These are phyloP conservation scores for Agrypnus murinus DNA, from an alignment of 2,888 invertebrate species.

Conservation along the genomic window DNA sequence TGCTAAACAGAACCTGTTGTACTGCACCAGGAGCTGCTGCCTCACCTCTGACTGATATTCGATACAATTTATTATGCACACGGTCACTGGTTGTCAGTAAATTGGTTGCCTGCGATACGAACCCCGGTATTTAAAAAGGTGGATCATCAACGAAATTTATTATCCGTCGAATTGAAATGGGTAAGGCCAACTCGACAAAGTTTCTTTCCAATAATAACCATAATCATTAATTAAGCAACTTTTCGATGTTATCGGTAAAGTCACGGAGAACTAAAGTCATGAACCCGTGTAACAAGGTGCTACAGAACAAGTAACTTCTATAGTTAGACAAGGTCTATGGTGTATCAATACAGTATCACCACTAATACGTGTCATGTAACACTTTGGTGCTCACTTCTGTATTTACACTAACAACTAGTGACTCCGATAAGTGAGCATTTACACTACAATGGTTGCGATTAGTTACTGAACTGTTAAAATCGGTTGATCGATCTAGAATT, in stretches of 20 bases:
- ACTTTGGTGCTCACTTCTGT: conserved; percentile 14
- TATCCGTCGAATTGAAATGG: conserved; percentile 41
- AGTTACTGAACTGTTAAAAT: conserved; percentile 1
- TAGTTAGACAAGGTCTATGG: conserved; percentile 28
- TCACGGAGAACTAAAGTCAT: conserved; percentile 41
- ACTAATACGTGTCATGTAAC: conserved; percentile 36
- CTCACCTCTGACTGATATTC: conserved; percentile 54
- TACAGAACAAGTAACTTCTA: conserved; percentile 38
- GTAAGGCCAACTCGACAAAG: conserved; percentile 37
- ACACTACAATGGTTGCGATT: not conserved
- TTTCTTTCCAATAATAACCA: conserved; percentile 40
- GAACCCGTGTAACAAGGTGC: conserved; percentile 44
- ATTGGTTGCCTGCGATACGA: conserved; percentile 42
- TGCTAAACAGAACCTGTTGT: conserved; percentile 54
- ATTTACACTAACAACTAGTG: conserved; percentile 10
- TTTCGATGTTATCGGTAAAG: conserved; percentile 42
- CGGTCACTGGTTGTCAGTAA: conserved; percentile 51
- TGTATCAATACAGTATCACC: conserved; percentile 11
- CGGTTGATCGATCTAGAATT: not conserved
- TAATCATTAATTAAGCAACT: conserved; percentile 45
- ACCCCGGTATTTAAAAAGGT: conserved; percentile 42
- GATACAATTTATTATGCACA: conserved; percentile 54
- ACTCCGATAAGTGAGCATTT: conserved; percentile 11
- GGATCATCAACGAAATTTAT: conserved; percentile 48
- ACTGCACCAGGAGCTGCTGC: conserved; percentile 51